Evolutionary conservation across 2,888 invertebrate species (phyloP).

Genomic region (Melangyna quadrimaculata): DNA sequence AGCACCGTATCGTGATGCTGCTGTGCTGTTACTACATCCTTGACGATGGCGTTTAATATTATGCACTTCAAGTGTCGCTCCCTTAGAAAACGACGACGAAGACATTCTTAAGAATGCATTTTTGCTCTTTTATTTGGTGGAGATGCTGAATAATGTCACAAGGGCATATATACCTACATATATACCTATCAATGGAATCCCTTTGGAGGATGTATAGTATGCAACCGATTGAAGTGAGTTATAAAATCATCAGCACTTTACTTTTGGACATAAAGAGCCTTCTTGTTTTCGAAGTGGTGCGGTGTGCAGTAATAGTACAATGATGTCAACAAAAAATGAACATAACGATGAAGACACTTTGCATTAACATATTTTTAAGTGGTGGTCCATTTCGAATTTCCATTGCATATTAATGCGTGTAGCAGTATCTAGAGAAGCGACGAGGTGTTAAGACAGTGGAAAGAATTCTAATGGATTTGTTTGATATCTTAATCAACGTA

Average conservation of each 20-base stretch:
- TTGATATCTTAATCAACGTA: background rate
- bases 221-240: background rate
- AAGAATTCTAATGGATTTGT: background rate
- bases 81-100: background rate
- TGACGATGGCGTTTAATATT: background rate
- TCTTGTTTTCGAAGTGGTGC: background rate
- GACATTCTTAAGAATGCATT: constrained; percentile 16
- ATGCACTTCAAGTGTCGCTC: background rate
- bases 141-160: background rate
- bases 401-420: constrained; percentile 19
- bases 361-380: constrained; percentile 14
- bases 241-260: background rate
- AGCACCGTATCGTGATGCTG: background rate
- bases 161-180: background rate
- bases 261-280: constrained; percentile 10
- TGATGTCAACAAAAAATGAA: background rate
- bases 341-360: background rate
- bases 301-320: background rate
- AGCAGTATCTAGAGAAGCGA: background rate
- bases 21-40: background rate
- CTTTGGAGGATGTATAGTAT: background rate
- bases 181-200: background rate
- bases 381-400: constrained; percentile 1
- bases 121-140: background rate
- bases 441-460: background rate